A percentile compares a stretch with the other conserved stretches of the same genome.
phyloP scores from a whole-genome alignment of 2,113 vertebrate species.

The Coptodon bakossiorum region DNA sequence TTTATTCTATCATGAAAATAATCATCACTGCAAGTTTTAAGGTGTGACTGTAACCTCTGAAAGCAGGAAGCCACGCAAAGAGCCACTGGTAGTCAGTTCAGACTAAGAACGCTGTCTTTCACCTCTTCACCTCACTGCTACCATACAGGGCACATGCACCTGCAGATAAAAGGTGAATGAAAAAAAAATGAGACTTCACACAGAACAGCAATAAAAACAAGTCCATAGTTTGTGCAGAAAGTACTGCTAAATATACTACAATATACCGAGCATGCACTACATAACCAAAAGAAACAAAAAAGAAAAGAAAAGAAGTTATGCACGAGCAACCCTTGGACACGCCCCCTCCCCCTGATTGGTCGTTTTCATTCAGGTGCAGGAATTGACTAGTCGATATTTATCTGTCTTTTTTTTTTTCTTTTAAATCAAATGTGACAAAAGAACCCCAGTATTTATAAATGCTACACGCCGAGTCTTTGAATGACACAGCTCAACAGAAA shows the following conservation, averaged over 20 bases:
- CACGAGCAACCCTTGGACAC: background rate
- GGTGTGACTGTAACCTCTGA: constrained; percentile 52
- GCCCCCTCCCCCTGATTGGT: background rate
- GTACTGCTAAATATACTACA: background rate
- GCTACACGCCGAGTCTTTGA: background rate
- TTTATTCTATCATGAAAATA: background rate
- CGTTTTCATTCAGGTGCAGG: background rate
- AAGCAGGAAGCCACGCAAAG: constrained; percentile 79
- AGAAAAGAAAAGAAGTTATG: background rate
- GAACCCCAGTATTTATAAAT: background rate
- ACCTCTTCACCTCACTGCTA: constrained; percentile 82
- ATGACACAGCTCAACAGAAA: background rate
- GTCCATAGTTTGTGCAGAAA: background rate
- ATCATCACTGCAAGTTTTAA: background rate
- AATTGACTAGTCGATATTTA: background rate
- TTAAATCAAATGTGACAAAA: background rate
- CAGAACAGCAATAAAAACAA: background rate
- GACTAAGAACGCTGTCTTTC: constrained; percentile 82
- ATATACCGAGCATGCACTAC: background rate
- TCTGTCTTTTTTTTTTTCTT: background rate
- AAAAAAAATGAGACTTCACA: background rate
- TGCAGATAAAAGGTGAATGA: constrained; percentile 18
- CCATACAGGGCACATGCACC: constrained; percentile 81
- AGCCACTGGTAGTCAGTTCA: constrained; percentile 81
- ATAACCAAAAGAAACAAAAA: background rate